phyloP scores from a whole-genome alignment of 2,888 invertebrate genomes.

The Axea sp. region DNA sequence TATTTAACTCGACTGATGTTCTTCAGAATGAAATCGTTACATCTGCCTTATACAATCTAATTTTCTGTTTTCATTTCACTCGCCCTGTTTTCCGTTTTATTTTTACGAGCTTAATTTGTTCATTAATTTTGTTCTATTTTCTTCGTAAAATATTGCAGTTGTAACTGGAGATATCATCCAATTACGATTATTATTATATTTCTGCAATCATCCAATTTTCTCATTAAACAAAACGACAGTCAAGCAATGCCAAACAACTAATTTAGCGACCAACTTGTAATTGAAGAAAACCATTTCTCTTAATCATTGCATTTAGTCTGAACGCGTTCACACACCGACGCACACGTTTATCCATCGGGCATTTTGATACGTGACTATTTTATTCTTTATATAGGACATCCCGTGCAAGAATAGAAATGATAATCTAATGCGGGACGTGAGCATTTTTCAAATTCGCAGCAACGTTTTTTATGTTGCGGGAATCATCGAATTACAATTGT shows the following conservation, averaged over 20 bases:
- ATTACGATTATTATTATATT: constrained; percentile 5
- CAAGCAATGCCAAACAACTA: constrained; percentile 15
- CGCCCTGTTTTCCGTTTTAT: no score
- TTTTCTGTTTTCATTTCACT: no score
- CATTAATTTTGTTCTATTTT: no score
- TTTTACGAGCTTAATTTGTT: no score
- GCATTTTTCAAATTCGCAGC: constrained; percentile 9
- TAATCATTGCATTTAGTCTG: constrained; percentile 17
- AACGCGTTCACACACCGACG: neutral
- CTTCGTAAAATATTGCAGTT: no score
- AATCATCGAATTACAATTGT: no score
- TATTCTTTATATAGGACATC: constrained; percentile 37
- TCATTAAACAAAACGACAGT: constrained; percentile 11
- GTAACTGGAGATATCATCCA: neutral
- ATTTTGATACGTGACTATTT: constrained; percentile 42
- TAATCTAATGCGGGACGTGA: constrained; percentile 33
- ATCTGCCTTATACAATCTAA: no score
- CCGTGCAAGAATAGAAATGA: constrained; percentile 42
- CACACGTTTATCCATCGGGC: constrained; percentile 8
- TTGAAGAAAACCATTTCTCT: constrained; percentile 39
- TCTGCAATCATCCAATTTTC: constrained; percentile 16
- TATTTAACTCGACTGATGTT: no score
- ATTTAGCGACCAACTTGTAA: constrained; percentile 15
- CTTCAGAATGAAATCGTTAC: no score
- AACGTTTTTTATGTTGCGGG: no score